These are phyloP conservation scores for Megamerina dolium DNA, from an alignment of 2,888 invertebrate genomes.

Conservation along the genomic window DNA sequence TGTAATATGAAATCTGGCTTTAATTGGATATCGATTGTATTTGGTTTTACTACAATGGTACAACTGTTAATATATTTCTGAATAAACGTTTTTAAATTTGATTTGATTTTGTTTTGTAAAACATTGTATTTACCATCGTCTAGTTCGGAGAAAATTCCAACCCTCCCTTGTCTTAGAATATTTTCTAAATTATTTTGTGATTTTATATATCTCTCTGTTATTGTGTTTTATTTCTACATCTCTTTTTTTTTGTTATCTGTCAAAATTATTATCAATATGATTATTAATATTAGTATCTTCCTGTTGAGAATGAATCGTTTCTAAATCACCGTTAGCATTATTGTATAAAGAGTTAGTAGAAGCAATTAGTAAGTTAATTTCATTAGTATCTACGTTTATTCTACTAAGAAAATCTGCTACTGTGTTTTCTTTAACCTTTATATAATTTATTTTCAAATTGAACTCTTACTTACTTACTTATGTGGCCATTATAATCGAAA, in stretches of 20 bases:
- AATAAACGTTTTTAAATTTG: too few relatives aligned
- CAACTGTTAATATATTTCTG: slow-evolving; percentile 20
- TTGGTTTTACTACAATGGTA: slow-evolving; percentile 2
- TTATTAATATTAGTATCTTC: slow-evolving; percentile 1
- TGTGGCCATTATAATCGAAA: too few relatives aligned
- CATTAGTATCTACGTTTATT: slow-evolving; percentile 5
- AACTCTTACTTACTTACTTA: too few relatives aligned
- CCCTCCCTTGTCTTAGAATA: slow-evolving; percentile 7
- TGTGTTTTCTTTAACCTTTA: slow-evolving; percentile 6
- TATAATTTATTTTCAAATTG: too few relatives aligned
- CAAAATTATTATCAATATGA: slow-evolving; percentile 11
- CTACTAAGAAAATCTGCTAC: too few relatives aligned
- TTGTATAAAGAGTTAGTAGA: slow-evolving; percentile 1
- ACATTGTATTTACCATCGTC: too few relatives aligned
- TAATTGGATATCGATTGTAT: slow-evolving; percentile 19
- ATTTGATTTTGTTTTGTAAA: too few relatives aligned
- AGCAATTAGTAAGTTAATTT: too few relatives aligned
- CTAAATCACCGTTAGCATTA: slow-evolving; percentile 1
- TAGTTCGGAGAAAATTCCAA: too few relatives aligned
- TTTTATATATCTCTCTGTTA: slow-evolving; percentile 11
- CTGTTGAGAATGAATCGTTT: slow-evolving; percentile 6
- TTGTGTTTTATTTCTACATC: slow-evolving; percentile 6
- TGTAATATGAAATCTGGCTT: too few relatives aligned
- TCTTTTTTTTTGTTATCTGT: slow-evolving; percentile 8
- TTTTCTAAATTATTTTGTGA: slow-evolving; percentile 6